A percentile compares a stretch with the other conserved stretches of the same genome.
phyloP scores from a whole-genome alignment of 2,797 vertebrate genomes.

The Trichosurus vulpecula region DNA sequence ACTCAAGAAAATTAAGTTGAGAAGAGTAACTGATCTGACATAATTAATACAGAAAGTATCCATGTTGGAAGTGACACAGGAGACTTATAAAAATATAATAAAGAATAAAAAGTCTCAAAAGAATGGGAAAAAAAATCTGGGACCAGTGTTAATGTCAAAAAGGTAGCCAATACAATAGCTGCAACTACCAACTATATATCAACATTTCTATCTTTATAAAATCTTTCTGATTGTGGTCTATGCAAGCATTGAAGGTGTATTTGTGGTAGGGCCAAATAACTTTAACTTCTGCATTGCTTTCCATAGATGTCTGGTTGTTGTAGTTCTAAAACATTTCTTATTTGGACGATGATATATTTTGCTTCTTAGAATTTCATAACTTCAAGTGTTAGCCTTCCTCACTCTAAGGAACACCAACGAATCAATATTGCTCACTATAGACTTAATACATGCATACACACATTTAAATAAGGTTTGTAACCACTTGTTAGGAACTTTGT shows the following conservation, averaged over 20 bases:
- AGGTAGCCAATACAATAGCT: neutral
- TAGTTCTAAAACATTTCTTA: neutral
- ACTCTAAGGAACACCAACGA: neutral
- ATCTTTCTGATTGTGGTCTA: neutral
- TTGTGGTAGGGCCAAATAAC: neutral
- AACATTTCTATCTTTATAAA: neutral
- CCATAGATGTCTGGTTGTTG: neutral
- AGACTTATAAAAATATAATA: neutral
- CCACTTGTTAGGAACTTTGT: neutral
- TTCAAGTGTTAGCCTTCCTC: neutral
- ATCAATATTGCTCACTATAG: neutral
- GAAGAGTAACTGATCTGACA: neutral
- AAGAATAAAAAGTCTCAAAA: neutral
- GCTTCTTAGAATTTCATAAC: neutral
- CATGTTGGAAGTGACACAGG: neutral
- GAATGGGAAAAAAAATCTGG: neutral
- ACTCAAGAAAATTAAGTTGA: neutral
- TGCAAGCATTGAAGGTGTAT: neutral
- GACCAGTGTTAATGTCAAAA: neutral
- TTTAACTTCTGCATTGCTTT: neutral
- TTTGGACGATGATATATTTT: neutral
- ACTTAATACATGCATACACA: neutral
- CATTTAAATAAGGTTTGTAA: neutral
- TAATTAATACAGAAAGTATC: neutral
- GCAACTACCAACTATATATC: neutral